Evolutionary conservation across 2,888 invertebrate species (phyloP).

Genomic region (Diaprepes abbreviatus): DNA sequence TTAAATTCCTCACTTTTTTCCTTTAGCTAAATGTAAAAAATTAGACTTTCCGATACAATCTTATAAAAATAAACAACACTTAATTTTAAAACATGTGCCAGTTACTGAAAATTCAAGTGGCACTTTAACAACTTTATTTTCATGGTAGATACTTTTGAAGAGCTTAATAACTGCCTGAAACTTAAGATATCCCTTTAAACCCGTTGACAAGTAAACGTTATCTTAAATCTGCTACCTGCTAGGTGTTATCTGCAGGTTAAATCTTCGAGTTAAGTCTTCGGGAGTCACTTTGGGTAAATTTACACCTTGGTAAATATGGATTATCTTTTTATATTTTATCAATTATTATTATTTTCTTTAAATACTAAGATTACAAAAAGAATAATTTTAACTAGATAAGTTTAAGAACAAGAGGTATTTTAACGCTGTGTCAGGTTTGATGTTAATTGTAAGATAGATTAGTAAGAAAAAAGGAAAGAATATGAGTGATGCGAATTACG

Average conservation of each 20-base stretch:
- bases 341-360: conserved; percentile 19
- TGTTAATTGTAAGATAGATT: too few relatives aligned
- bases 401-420: too few relatives aligned
- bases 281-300: conserved; percentile 56
- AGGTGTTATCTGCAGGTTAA: conserved; percentile 57
- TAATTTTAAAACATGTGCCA: conserved; percentile 2
- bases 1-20: too few relatives aligned
- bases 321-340: conserved; percentile 2
- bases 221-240: conserved; percentile 57
- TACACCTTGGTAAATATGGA: conserved; percentile 57
- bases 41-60: too few relatives aligned
- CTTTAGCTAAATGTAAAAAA: too few relatives aligned
- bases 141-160: conserved; percentile 55
- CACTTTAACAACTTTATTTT: conserved; percentile 42
- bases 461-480: too few relatives aligned
- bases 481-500: too few relatives aligned
- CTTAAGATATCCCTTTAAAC: conserved; percentile 57
- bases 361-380: too few relatives aligned
- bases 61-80: too few relatives aligned
- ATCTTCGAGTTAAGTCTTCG: conserved; percentile 53
- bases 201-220: conserved; percentile 60
- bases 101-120: conserved; percentile 45
- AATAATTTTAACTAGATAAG: too few relatives aligned
- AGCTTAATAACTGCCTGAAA: conserved; percentile 56
- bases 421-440: too few relatives aligned